Base-by-base conservation (phyloP, 2,113 vertebrate genomes). In the Actinemys pallida region DNA sequence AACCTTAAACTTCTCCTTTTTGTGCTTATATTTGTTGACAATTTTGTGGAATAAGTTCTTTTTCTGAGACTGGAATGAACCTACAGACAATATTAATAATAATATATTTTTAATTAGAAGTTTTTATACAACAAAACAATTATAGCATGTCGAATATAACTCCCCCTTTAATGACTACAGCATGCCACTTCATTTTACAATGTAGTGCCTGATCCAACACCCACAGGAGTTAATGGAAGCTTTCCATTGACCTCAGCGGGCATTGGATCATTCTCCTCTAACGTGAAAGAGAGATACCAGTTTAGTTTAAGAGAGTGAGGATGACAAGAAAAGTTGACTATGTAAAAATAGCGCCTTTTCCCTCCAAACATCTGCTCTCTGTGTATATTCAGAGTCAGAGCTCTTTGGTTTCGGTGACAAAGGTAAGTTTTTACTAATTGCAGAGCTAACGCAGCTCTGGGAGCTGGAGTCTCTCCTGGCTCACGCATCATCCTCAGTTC, bases 31-130 rank as follows among this genome's bases (percentile, higher is more conserved):
- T 99, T 99, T 99, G 98, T 98, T 99, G 98, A 99, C 98, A 99
- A 99, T 99, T 99, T 99, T 99, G 99, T 99, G 98, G 98, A 99
- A 99, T 98, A 99, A 98, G 98, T 98, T 99, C 98, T 99, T 99
- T 99, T 99, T 98, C 99, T 99, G 98, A 98, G 99, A 99, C 99
- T 99, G 98, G 98, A 99, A 99, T 99, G 99, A 97, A 98, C 99
- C 99, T 99, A 98, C 93, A 98, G 98, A 98, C 97, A 98, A 98
- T 96, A 98, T 98, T 97, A 98, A 98, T 95, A 98, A 98, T 85
- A 98, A 95, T 95, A 98, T 81, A 97, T 97, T 97, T 98, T 96
- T 95, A 98, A 97, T 97, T 16, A 93, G 65, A 86, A 93, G 75
- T 35, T 93, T 92, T 88, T 24, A 65, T 90, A 89, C 39, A 93